Percentiles rank a stretch among this genome's conserved stretches.
phyloP scores from a whole-genome alignment of 2,797 vertebrate genomes.

The Pempheris klunzingeri region DNA sequence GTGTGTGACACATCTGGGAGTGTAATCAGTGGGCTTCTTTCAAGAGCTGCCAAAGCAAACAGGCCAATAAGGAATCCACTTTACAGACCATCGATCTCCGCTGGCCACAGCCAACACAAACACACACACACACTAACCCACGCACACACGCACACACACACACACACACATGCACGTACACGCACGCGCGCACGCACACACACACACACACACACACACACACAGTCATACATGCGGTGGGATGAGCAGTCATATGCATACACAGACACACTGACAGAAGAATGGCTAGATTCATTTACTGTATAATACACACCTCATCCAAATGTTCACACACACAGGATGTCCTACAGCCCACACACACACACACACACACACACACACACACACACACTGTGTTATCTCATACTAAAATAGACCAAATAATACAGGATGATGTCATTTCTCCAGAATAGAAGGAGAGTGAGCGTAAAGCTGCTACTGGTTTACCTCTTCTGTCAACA shows the following conservation, averaged over 20 bases:
- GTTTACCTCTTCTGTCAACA: slow-evolving; percentile 3
- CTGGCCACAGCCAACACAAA: slow-evolving; percentile 95
- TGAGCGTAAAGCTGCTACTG: slow-evolving; percentile 14
- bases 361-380: slow-evolving; percentile 31
- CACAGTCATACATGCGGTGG: slow-evolving; percentile 69
- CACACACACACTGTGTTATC: not conserved
- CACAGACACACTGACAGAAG: slow-evolving; percentile 16
- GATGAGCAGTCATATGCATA: slow-evolving; percentile 17
- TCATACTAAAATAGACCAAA: not conserved
- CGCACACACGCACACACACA: slow-evolving; percentile 22
- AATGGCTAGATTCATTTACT: slow-evolving; percentile 33
- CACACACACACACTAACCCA: slow-evolving; percentile 77
- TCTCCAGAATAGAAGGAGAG: not conserved
- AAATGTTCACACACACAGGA: slow-evolving; percentile 15
- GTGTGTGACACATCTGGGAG: slow-evolving; percentile 97
- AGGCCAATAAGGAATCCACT: slow-evolving; percentile 99
- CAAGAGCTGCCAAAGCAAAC: slow-evolving; percentile 99
- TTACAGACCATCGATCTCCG: slow-evolving; percentile 99
- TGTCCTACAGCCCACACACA: slow-evolving; percentile 16
- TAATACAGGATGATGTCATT: not conserved
- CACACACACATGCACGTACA: slow-evolving; percentile 84
- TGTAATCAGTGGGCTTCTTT: slow-evolving; percentile 97
- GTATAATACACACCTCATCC: slow-evolving; percentile 28
- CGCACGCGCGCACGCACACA: slow-evolving; percentile 38
- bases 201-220: slow-evolving; percentile 23